Percentiles rank a stretch among this genome's conserved stretches.
phyloP scores from a whole-genome alignment of 2,888 invertebrate genomes.

The Rhogogaster chlorosoma region DNA sequence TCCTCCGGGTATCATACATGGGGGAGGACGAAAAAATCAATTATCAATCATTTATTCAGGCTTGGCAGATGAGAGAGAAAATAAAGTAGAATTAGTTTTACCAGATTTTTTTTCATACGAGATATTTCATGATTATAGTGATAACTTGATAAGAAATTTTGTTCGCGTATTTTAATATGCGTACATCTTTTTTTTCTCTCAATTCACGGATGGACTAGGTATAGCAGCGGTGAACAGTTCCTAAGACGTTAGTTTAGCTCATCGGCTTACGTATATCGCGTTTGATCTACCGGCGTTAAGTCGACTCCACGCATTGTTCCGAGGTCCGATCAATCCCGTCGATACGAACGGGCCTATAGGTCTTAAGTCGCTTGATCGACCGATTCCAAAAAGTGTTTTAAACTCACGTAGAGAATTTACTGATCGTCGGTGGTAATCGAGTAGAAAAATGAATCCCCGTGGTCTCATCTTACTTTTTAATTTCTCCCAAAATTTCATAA shows the following conservation, averaged over 20 bases:
- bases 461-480: not conserved
- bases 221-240: not conserved
- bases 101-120: not conserved
- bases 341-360: not conserved
- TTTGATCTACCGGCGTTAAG: constrained; percentile 7
- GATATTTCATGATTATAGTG: not conserved
- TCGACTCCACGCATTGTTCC: constrained; percentile 31
- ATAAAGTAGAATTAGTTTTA: constrained; percentile 45
- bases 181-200: not conserved
- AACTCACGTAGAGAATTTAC: not conserved
- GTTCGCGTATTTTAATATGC: not conserved
- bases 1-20: not conserved
- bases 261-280: not conserved
- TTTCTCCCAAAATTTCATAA: not conserved
- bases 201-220: constrained; percentile 45
- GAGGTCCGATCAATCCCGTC: constrained; percentile 20
- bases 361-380: not conserved
- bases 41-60: not conserved
- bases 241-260: constrained; percentile 12
- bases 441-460: not conserved
- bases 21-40: not conserved
- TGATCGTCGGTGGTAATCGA: not conserved
- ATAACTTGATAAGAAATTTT: not conserved
- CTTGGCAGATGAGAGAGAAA: constrained; percentile 44
- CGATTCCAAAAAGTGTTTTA: constrained; percentile 8